phyloP scores from a whole-genome alignment of 92 coral and sea anemone genomes.

The Virgularia gustaviana region DNA sequence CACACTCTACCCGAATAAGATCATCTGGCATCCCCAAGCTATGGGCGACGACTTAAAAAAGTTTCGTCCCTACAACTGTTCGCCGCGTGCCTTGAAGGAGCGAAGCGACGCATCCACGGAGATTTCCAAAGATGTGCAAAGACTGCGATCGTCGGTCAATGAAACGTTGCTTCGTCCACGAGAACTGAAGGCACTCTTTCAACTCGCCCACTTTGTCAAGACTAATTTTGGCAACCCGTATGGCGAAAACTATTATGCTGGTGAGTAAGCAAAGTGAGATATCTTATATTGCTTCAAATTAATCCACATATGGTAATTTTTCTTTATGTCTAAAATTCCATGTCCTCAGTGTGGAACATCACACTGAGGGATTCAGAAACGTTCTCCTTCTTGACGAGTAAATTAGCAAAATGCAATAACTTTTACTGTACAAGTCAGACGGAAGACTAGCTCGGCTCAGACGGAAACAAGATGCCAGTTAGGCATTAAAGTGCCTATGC shows the following conservation, averaged over 20 bases:
- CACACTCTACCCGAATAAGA: slow-evolving; percentile 68
- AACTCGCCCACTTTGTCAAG: slow-evolving; percentile 76
- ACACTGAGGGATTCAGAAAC: no score
- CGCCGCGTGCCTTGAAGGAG: slow-evolving; percentile 67
- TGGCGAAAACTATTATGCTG: slow-evolving; percentile 95
- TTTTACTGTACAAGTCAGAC: no score
- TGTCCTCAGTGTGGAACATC: no score
- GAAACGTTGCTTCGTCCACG: slow-evolving; percentile 66
- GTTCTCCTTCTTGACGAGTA: no score
- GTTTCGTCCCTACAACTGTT: slow-evolving; percentile 89
- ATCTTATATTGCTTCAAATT: no score
- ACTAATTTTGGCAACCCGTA: slow-evolving; percentile 89
- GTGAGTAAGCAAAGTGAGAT: slow-evolving; percentile 38
- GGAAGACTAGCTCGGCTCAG: no score
- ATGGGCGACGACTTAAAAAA: slow-evolving; percentile 39
- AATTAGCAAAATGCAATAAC: no score
- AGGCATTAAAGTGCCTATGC: no score
- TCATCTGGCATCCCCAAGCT: slow-evolving; percentile 63
- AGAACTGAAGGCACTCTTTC: slow-evolving; percentile 75
- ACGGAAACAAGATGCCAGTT: no score
- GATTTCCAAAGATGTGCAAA: slow-evolving; percentile 46
- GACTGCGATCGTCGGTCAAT: slow-evolving; percentile 31
- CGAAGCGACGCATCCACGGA: slow-evolving; percentile 66
- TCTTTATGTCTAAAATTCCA: no score
- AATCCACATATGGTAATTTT: no score